Base-by-base conservation (phyloP, 2,113 vertebrate species). In the Thalassarche chlororhynchos region DNA sequence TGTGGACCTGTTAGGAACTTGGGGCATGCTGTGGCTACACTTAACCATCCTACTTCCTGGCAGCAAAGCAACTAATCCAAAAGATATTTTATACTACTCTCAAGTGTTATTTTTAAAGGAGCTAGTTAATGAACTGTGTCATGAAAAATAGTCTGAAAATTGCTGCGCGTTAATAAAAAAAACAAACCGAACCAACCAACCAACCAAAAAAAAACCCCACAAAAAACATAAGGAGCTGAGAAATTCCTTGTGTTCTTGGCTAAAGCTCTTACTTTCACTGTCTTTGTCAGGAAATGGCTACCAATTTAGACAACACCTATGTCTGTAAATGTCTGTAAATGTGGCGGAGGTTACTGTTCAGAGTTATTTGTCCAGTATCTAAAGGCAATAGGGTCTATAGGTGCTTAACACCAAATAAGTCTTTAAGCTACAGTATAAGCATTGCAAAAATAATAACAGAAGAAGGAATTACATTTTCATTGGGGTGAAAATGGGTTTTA, bases 181-280 rank as follows among this genome's bases (percentile, higher is more conserved):
- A 4, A 1, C 1, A 49, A 76, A 34, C 14, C 11, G n/a, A 75
- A 25, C 2, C 14, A 80, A 23, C 12, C 9, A 29, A 28, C 2
- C 9, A 58, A 42, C 4, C 14, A 81, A 26, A 23, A n/a, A 9
- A 32, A 36, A 0, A 4, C 5, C 6, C 3, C 51, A 29, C 17
- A 54, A 29, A 23, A 88, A 36, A 19, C 2, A 38, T 16, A 31
- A 51, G 19, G 19, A 42, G 9, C 11, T 55, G 65, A 85, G 38
- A 79, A 79, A 49, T 71, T 80, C 25, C 14, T 58, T 47, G 2
- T 65, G 15, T 31, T 84, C 64, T 60, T 34, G 12, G 12, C 14
- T 60, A 61, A 74, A 66, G 6, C 6, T 65, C 20, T 74, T 74
- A 46, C 2, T 74, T 87, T 77, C 21, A 75, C 11, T 5, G 4